Base-by-base conservation (phyloP, 2,797 vertebrate genomes). In the Chromobotia macracanthus region DNA sequence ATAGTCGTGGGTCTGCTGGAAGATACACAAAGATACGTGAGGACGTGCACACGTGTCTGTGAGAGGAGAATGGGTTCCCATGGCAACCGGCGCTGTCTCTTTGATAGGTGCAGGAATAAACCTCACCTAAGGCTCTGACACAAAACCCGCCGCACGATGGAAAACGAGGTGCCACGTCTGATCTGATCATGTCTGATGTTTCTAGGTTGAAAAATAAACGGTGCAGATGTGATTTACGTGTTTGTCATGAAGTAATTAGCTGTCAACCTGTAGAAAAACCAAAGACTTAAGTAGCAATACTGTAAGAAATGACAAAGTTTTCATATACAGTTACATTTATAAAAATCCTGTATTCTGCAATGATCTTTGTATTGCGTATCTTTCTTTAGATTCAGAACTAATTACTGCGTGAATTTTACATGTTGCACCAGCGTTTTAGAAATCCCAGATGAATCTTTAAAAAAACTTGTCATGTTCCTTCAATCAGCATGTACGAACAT, bases 21-120 rank as follows among this genome's bases (percentile, higher is more conserved):
- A 79, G 68, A 79, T 25, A 53, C 28, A 68, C 38, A 79, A 44
- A 65, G 70, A 65, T 65, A 21, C 31, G 63, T 13, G 55, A 60
- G 61, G 55, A 70, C 51, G 61, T 21, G 53, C 23, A 38, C 65
- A 23, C 1, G 25, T 58, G 56, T 60, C 55, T 77, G 51, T 69
- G 76, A 81, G 68, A 56, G 16, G 67, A 72, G 78, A 80, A 48
- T 12, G 44, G 25, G 87, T 89, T 87, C 71, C 86, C 85, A 88
- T 86, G 79, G 85, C 80, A 85, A 88, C 87, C 77, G 75, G 23
- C 60, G 83, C 84, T 87, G 86, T 87, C 84, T 86, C 82, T 85
- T 79, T 87, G 86, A 85, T 86, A 82, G 83, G 75, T 55, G 60
- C 87, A 77, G 82, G 82, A 86, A 86, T 87, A 83, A 82, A 83